A percentile compares a stretch with the other conserved stretches of the same genome.
Conservation (phyloP, 2,797 vertebrate genomes). For the Chelonia mydas region DNA sequence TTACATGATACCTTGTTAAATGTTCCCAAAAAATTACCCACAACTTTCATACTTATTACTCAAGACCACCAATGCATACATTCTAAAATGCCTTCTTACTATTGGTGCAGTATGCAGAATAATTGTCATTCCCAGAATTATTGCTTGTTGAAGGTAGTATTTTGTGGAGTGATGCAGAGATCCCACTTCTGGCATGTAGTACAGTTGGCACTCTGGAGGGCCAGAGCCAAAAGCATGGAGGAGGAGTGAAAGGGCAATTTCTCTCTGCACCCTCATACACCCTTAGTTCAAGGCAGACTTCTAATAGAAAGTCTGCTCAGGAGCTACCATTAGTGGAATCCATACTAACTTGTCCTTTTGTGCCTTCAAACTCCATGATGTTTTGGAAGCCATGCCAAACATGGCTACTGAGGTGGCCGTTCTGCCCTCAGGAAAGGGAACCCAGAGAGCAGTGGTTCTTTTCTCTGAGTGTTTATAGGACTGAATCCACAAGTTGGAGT, state of each 20-base stretch:
- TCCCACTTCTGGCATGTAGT: not conserved
- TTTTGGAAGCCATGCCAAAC: not conserved
- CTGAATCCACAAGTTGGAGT: not conserved
- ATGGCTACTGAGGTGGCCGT: not conserved
- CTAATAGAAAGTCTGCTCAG: not conserved
- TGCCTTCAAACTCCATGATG: not conserved
- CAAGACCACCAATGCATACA: not conserved
- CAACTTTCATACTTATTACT: not conserved
- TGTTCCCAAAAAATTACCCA: not conserved
- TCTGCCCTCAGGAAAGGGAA: not conserved
- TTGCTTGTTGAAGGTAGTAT: not conserved
- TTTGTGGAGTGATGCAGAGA: not conserved
- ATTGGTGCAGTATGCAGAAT: not conserved
- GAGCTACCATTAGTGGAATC: not conserved
- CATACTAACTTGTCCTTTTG: not conserved
- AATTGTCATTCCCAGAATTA: not conserved
- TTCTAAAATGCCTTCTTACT: not conserved
- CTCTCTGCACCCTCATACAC: not conserved
- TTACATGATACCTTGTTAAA: not conserved
- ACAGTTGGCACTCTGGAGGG: not conserved
- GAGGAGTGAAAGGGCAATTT: not conserved
- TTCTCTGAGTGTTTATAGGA: not conserved
- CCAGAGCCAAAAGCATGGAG: not conserved
- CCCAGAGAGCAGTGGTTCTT: not conserved
- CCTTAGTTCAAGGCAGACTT: not conserved